Conservation (phyloP, 37 sponge, comb jelly and placozoan genomes). For the Oscarella lobularis region DNA sequence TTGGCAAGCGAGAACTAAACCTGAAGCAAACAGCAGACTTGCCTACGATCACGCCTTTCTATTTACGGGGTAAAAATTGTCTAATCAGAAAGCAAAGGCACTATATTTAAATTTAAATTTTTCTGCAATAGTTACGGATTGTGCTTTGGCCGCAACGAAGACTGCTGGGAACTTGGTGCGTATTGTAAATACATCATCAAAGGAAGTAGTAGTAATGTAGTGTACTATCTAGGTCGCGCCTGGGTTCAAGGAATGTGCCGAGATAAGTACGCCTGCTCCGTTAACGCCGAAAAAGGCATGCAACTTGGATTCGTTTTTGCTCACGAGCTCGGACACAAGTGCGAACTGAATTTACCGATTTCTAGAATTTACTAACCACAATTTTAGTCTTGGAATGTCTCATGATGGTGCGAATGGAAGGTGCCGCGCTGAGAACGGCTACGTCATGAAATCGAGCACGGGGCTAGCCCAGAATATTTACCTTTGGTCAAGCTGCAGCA, state of each 20-base stretch:
- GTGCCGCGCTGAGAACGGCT: not conserved
- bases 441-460: conserved; percentile 3
- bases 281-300: not conserved
- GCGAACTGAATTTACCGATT: not conserved
- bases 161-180: not conserved
- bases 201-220: not conserved
- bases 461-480: not conserved
- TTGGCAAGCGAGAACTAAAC: not conserved
- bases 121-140: not conserved
- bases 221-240: conserved; percentile 5
- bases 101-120: too few species aligned
- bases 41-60: not conserved
- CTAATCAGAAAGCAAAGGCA: not conserved
- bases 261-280: not conserved
- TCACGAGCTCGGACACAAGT: conserved; percentile 9
- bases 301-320: not conserved
- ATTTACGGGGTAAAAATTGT: not conserved
- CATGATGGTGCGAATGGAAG: not conserved
- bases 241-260: not conserved
- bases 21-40: not conserved
- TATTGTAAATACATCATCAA: not conserved
- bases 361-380: too few species aligned
- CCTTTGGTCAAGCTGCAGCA: not conserved
- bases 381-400: conserved; percentile 9
- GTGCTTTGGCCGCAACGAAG: not conserved